phyloP scores from a whole-genome alignment of 2,888 invertebrate genomes.

The Lycocerus yunnanus region DNA sequence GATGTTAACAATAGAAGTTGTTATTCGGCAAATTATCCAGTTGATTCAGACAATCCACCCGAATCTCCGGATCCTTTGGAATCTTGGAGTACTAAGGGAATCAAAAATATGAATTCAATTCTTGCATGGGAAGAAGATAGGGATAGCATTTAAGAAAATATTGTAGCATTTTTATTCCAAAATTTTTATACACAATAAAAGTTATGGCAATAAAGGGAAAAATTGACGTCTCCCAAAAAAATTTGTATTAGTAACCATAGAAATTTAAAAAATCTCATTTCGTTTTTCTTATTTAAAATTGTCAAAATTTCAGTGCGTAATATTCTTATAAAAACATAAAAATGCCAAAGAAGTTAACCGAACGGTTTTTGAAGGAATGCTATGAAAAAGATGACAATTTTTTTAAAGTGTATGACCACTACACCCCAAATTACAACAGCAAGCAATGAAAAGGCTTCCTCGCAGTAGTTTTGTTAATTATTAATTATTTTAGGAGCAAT shows the following conservation, averaged over 20 bases:
- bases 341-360: conserved; percentile 9
- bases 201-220: neutral
- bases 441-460: conserved; percentile 23
- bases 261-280: neutral
- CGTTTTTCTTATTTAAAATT: neutral
- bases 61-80: conserved; percentile 67
- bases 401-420: conserved; percentile 43
- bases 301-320: neutral
- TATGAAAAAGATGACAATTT: conserved; percentile 42
- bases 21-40: conserved; percentile 51
- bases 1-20: conserved; percentile 48
- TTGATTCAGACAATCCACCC: conserved; percentile 44
- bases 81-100: conserved; percentile 73
- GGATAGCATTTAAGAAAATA: conserved; percentile 29
- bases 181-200: neutral
- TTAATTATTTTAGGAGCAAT: conserved; percentile 38
- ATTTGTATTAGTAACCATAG: neutral
- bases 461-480: neutral
- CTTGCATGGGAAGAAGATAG: conserved; percentile 65
- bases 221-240: neutral
- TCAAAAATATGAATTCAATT: conserved; percentile 73
- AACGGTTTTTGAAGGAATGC: conserved; percentile 42
- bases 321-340: neutral
- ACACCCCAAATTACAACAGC: conserved; percentile 44
- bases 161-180: neutral